phyloP scores from a whole-genome alignment of 2,888 invertebrate genomes.

The Ophion ventricosus region DNA sequence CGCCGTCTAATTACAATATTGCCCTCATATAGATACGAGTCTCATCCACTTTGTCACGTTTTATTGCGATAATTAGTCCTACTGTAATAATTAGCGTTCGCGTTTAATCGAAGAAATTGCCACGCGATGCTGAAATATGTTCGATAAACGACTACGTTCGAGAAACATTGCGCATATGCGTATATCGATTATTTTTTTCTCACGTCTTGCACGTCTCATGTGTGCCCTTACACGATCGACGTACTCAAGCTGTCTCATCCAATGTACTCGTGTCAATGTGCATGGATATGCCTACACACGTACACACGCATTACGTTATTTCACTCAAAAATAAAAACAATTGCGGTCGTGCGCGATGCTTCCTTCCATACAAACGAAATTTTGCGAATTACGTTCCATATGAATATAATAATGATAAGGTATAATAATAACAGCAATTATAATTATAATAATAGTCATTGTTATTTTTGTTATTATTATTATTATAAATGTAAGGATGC shows the following conservation, averaged over 20 bases:
- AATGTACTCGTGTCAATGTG: slow-evolving; percentile 16
- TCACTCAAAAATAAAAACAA: slow-evolving; percentile 27
- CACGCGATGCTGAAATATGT: neutral
- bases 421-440: neutral
- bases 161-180: neutral
- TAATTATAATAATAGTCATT: neutral
- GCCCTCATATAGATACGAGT: no score
- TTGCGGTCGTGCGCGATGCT: neutral
- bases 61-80: slow-evolving; percentile 11
- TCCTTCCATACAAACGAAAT: neutral
- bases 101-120: slow-evolving; percentile 1
- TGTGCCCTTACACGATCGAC: neutral
- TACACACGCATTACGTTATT: slow-evolving; percentile 24
- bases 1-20: neutral
- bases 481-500: no score
- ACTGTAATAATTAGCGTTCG: neutral
- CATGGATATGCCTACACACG: slow-evolving; percentile 1
- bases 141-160: no score
- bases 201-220: neutral
- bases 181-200: slow-evolving; percentile 13
- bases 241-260: slow-evolving; percentile 13
- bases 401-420: neutral
- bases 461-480: neutral
- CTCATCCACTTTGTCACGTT: neutral
- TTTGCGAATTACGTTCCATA: neutral